Evolutionary conservation across 2,888 invertebrate species (phyloP), one percentile per base, ranked within the genome.

Genomic region (Pseudeuparius sepicola): DNA sequence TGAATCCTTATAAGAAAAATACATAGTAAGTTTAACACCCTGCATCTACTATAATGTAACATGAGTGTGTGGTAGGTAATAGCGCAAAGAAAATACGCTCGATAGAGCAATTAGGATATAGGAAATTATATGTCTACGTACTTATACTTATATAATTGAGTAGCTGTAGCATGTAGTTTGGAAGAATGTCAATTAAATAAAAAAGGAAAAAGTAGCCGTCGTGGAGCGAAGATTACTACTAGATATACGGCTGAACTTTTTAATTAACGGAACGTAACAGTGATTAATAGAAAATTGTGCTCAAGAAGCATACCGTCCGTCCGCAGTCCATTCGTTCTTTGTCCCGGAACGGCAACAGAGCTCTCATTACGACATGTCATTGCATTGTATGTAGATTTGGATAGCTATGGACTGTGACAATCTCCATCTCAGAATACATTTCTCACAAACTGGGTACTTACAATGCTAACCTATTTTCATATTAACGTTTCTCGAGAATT

Each of bases 231-330:
- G 50, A 52, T 52, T 51, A 51, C 41, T 42, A 42, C 40, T 48
- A 55, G 53, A 59, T 58, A 56, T 56, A 53, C 52, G 52, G 50
- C 49, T 56, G 56, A 53, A 57, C 56, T 59, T 59, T 60, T 59
- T 61, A 63, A 61, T 63, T 61, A 63, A 59, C 60, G 59, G 60
- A 57, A 61, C 60, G 60, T 59, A 60, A 59, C 61, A 57, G 56
- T 58, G 57, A 58, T 60, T 59, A 60, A 59, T 59, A 59, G 57
- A 59, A 58, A 55, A 55, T 53, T 55, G 54, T 56, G 56, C 55
- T 58, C 59, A 59, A 55, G 58, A 53, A 59, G 57, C 59, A 57
- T 56, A 53, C 51, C 53, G 54, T 51, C 52, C 51, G 54, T 49
- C 48, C 47, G 50, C 45, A 46, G 50, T 48, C 50, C 49, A 47